Evolutionary conservation across 2,888 invertebrate genomes (phyloP), one percentile per base, ranked within the genome.

Genomic region (Lasioglossum calceatum): DNA sequence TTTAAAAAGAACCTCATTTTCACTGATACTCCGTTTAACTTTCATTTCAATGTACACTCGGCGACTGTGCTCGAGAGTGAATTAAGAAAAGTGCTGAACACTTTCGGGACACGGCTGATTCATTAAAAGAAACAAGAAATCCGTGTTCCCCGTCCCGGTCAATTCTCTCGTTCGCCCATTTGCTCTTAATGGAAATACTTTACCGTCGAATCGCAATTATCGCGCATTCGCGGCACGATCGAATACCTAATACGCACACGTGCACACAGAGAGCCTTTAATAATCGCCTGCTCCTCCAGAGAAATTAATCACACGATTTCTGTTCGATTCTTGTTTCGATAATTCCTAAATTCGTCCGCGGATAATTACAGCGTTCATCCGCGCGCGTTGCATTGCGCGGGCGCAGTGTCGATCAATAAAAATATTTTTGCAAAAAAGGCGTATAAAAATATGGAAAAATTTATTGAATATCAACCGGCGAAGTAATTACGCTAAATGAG

Each of bases 401-500:
- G 12, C 61, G 61, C 27, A 5, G 27, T 32, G 32, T 16, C 64
- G 64, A 64, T 64, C 64, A 32, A 64, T 64, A 64, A 64, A 64
- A 64, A 32, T 32, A 32, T 64, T 64, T 32, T 54, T 54, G 4
- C 64, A 12, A 16, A 27, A 32, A 19, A 67, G 19, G 23, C 36
- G 32, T 36, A 39, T 19, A 19, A 74, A 32, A 50, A 23, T 12
- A 19, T 64, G n/a, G 39, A 44, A 77, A 67, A 44, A 44, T 32
- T 58, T 54, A 44, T 44, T 67, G 58, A 77, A 77, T 79, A 84
- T 84, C 73, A 76, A 80, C 77, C 67, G 64, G 64, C 58, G 67
- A 70, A 78, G 85, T 79, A 86, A 82, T 85, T 86, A 78, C 85
- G 70, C 36, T 50, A 81, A 79, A 85, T 81, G 81, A 85, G 81